phyloP scores from a whole-genome alignment of 2,797 vertebrate genomes.

The Characodon lateralis region DNA sequence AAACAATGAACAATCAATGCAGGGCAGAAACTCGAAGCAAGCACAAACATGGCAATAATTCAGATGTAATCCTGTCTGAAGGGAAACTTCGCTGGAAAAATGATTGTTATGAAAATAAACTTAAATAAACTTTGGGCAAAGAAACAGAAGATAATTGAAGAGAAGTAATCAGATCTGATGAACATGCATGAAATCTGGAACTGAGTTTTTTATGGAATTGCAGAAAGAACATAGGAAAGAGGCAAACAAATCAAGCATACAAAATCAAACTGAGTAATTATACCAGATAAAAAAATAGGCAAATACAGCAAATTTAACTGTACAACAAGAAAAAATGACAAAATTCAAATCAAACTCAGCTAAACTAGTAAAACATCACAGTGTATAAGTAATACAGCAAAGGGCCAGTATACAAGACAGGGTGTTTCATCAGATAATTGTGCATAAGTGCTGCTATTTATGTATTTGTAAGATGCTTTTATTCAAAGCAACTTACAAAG shows the following conservation, averaged over 20 bases:
- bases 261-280: background rate
- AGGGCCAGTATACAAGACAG: background rate
- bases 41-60: background rate
- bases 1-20: background rate
- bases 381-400: background rate
- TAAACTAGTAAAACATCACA: background rate
- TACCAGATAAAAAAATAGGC: background rate
- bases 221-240: background rate
- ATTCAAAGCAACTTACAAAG: background rate
- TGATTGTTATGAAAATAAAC: background rate
- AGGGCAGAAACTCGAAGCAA: background rate
- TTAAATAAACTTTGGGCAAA: too few species aligned
- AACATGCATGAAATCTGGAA: background rate
- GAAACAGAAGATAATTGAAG: background rate
- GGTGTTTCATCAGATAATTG: background rate
- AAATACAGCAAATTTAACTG: background rate
- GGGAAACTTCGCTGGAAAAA: background rate
- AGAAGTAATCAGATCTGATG: background rate
- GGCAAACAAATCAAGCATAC: background rate
- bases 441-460: background rate
- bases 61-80: background rate
- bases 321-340: background rate
- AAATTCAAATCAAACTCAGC: background rate
- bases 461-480: background rate
- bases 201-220: background rate